Evolutionary conservation across 2,113 vertebrate species (phyloP).

Genomic region (Daboia siamensis): DNA sequence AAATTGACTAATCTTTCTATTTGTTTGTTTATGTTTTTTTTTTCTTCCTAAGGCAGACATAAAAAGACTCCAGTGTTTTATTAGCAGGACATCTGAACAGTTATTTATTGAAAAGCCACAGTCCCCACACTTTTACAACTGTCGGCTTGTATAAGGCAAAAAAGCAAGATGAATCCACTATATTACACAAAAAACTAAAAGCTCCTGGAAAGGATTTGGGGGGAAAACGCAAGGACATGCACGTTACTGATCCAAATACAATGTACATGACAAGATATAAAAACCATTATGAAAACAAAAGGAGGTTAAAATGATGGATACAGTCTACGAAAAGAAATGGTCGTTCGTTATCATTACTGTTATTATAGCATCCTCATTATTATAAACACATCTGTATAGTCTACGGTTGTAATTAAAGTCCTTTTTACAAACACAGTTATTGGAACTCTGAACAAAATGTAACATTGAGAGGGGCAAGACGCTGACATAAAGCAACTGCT

Average conservation of each 20-base stretch:
- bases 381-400: conserved; percentile 87
- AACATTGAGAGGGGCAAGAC: conserved; percentile 73
- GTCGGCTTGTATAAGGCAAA: conserved; percentile 88
- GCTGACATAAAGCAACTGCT: conserved; percentile 70
- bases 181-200: conserved; percentile 81
- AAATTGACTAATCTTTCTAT: conserved; percentile 30
- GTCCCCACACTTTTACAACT: conserved; percentile 97
- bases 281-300: conserved; percentile 79
- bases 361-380: conserved; percentile 36
- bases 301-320: conserved; percentile 85
- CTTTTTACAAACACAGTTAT: conserved; percentile 77
- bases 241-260: conserved; percentile 82
- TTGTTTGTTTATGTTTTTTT: neutral
- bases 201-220: conserved; percentile 60
- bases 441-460: conserved; percentile 72
- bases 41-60: conserved; percentile 58
- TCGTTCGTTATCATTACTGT: conserved; percentile 55
- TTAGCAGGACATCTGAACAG: conserved; percentile 76
- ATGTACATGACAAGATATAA: conserved; percentile 88
- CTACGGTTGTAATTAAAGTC: conserved; percentile 74
- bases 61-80: conserved; percentile 61
- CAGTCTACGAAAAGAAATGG: conserved; percentile 77
- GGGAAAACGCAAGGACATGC: conserved; percentile 76
- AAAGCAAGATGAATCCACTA: conserved; percentile 83
- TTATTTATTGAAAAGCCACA: conserved; percentile 88